These are phyloP conservation scores for Melospiza melodia DNA, from an alignment of 2,113 vertebrate genomes.

Conservation along the genomic window DNA sequence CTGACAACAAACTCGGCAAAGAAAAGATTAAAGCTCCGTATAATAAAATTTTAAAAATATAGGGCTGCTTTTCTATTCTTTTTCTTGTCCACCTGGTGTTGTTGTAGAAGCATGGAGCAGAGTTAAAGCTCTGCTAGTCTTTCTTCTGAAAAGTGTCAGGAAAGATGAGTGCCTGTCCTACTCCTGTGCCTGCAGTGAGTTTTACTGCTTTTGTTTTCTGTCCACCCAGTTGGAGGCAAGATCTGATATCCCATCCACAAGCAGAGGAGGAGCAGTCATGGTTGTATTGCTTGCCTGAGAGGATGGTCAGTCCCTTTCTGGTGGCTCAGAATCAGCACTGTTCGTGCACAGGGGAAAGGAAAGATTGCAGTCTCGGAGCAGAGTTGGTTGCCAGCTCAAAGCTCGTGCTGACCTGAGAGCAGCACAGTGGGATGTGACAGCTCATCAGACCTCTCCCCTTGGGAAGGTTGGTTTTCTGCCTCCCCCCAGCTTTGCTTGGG, in stretches of 20 bases:
- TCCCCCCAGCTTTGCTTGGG: neutral
- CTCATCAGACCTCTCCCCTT: neutral
- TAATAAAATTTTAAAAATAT: neutral
- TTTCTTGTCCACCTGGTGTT: neutral
- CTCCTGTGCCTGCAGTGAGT: neutral
- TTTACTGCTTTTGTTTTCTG: neutral
- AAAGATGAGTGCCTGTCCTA: neutral
- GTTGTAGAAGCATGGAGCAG: neutral
- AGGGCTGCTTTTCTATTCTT: neutral
- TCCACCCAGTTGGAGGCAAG: neutral
- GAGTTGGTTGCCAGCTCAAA: neutral
- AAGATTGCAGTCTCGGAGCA: rapidly evolving
- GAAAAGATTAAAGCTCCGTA: neutral
- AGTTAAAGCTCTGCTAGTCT: neutral
- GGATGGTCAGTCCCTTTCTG: neutral
- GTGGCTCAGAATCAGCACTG: neutral
- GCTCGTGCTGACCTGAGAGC: rapidly evolving
- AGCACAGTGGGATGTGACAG: rapidly evolving
- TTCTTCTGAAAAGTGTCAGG: neutral
- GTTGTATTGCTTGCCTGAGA: neutral
- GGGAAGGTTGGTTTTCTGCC: neutral
- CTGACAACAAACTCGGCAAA: neutral
- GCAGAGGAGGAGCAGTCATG: neutral
- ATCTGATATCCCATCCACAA: neutral
- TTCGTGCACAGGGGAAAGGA: neutral